Base-by-base conservation (phyloP, 2,888 invertebrate genomes). In the Tachina grossa region DNA sequence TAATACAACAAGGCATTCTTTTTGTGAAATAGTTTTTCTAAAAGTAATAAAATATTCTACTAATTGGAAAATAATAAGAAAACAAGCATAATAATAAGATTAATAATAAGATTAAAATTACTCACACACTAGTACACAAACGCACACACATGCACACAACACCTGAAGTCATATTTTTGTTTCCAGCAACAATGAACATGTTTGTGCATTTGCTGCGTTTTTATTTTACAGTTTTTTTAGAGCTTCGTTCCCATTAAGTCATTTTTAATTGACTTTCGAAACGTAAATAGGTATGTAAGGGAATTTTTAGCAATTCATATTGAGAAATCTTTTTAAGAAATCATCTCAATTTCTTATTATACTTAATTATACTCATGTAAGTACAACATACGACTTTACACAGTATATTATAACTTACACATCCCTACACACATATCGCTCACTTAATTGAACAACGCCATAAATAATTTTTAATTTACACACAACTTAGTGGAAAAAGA, bases 21-120 rank as follows among this genome's bases (percentile, higher is more conserved):
- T 45, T 9, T 31, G 31, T 57, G 53, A 41, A 53, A 53, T 51
- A 69, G 9, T 14, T 69, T 41, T 41, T 22, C 16, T 45, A 14
- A 59, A 47, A 71, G 43, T 69, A 59, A 69, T 55, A n/a, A 22
- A 57, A 65, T 41, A 53, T 47, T 19, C 45, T 47, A 13, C 5
- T 31, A 55, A 55, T 76, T 82, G 55, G 31, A 53, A 75, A 69
- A 41, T 59, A 76, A 74, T 57, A 49, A 66, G 31, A 66, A 68
- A 75, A 57, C 39, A 16, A n/a, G 14, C 9, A n/a, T n/a, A 63
- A 47, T n/a, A 47, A 14, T 11, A 43, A n/a, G n/a, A 14, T 1
- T 39, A 41, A 1, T 9, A 14, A 76, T 45, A 63, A 19, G 63
- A 79, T 75, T 68, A 68, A 81, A 75, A 75, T 59, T n/a, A 6